Base-by-base conservation (phyloP, 2,888 invertebrate genomes). In the Dorcus hopei region DNA sequence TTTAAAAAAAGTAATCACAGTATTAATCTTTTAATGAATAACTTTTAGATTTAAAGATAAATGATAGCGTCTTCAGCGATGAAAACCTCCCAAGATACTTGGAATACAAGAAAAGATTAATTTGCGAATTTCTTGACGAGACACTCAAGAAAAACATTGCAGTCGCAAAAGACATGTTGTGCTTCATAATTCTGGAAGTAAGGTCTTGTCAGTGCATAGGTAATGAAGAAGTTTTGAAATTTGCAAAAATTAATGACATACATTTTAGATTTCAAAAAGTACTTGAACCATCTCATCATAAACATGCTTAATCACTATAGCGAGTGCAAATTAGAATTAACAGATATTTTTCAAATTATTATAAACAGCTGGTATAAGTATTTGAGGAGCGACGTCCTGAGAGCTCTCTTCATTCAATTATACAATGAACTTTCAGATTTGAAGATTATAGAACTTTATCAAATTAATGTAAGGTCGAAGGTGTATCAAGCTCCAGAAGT, bases 331-430 rank as follows among this genome's bases (percentile, higher is more conserved):
- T 9, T 9, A 2, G 59, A 59, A 11, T 11, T 59, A 43, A 43
- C 42, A 6, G 47, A 45, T 38, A 11, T 59, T 23, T 51, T 56
- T 6, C 56, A 59, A 33, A 56, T 52, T 23, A 56, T 59, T 38
- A 42, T 43, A 9, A 59, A 53, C 8, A 49, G 59, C n/a, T 59
- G 59, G 59, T 59, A 52, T 19, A 55, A 59, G 38, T 40, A 48
- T 11, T 43, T 59, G 38, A 55, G 45, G 9, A 45, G 43, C 3
- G 52, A 47, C 9, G 45, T 56, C 9, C 33, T 59, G 51, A 55
- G 59, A 9, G 54, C 52, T 8, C 26, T 55, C 11, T 23, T 59
- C 9, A 42, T 56, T 16, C 45, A 38, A 1, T 43, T 19, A 5
- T 56, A 38, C 39, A 23, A 41, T 11, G 55, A 59, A n/a, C 23